phyloP scores from a whole-genome alignment of 2,113 vertebrate genomes.

The Brienomyrus longianalis region DNA sequence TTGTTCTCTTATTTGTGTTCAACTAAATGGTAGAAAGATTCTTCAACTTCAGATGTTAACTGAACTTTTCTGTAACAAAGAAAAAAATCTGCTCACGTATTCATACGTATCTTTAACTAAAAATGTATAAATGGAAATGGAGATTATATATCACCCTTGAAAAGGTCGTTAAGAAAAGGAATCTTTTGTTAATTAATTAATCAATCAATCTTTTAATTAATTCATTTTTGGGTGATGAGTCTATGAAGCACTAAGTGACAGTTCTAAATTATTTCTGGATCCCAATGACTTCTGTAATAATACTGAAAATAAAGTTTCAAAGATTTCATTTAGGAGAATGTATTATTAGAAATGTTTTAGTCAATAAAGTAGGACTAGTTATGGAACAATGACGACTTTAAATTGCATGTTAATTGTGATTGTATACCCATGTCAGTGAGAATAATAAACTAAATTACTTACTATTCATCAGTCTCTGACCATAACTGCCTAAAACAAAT shows the following conservation, averaged over 20 bases:
- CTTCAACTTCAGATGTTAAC: not conserved
- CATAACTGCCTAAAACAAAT: not conserved
- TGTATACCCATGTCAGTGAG: not conserved
- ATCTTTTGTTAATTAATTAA: constrained; percentile 5
- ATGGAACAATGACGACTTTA: not conserved
- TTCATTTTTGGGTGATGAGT: not conserved
- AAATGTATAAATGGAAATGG: not conserved
- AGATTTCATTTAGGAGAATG: not conserved
- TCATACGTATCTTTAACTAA: constrained; percentile 1
- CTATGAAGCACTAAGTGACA: not conserved
- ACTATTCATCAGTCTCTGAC: not conserved
- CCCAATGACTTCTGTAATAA: not conserved
- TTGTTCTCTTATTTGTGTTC: not conserved
- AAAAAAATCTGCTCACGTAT: not conserved
- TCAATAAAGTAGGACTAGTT: not conserved
- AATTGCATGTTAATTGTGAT: not conserved
- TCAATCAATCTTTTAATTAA: constrained; percentile 12
- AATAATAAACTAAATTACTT: not conserved
- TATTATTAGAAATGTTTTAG: not conserved
- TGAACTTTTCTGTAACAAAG: not conserved
- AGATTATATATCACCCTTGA: constrained; percentile 5
- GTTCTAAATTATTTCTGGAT: not conserved
- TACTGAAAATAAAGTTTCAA: not conserved
- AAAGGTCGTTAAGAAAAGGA: not conserved
- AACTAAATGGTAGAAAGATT: not conserved